phyloP scores from a whole-genome alignment of 2,113 vertebrate genomes.

The Heterocephalus glaber region DNA sequence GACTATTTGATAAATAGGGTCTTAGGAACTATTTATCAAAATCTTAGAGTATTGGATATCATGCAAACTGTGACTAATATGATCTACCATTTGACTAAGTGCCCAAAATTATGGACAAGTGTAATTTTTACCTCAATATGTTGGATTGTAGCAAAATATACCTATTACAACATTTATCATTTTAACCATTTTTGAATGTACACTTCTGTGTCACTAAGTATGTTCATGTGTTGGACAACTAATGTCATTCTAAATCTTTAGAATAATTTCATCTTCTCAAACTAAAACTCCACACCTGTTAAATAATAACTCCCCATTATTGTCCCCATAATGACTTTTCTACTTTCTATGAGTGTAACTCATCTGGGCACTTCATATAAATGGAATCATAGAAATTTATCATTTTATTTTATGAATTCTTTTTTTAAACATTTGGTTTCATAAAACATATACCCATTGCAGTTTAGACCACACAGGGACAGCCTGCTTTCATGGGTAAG shows the following conservation, averaged over 20 bases:
- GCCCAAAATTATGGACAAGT: background rate
- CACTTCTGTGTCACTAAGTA: background rate
- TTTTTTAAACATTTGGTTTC: constrained; percentile 28
- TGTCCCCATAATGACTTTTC: background rate
- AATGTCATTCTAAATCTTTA: background rate
- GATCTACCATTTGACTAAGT: constrained; percentile 9
- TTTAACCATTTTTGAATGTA: background rate
- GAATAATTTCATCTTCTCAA: background rate
- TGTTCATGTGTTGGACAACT: background rate
- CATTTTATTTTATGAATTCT: background rate
- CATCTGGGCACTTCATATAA: background rate
- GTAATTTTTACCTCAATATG: constrained; percentile 4
- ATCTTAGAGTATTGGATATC: constrained; percentile 35
- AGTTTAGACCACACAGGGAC: background rate
- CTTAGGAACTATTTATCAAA: constrained; percentile 10
- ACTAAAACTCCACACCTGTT: background rate
- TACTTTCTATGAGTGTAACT: constrained; percentile 25
- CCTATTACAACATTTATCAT: background rate
- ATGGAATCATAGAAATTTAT: background rate
- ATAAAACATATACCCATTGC: background rate
- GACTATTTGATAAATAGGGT: constrained; percentile 73
- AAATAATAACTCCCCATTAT: background rate
- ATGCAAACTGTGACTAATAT: background rate
- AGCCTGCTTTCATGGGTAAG: background rate
- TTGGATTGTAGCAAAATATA: background rate